Conservation (phyloP, 2,888 invertebrate species). For the Andrena dorsata region DNA sequence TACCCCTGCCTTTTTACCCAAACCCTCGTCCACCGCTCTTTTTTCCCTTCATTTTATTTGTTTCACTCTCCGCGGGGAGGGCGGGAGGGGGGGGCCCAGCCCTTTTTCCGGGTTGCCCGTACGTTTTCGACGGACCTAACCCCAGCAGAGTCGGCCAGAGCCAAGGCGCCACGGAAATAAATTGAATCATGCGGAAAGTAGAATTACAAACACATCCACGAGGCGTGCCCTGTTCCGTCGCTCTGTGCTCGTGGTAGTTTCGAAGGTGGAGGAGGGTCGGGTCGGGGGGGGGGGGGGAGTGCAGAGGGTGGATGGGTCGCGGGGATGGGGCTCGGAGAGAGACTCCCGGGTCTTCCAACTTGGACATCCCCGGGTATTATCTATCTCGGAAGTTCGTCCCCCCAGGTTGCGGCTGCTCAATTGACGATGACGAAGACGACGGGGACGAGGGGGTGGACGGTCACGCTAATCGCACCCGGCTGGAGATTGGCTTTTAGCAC, state of each 20-base stretch:
- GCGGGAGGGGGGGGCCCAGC: neutral
- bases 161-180: conserved; percentile 56
- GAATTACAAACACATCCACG: conserved; percentile 58
- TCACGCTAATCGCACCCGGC: conserved; percentile 80
- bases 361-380: conserved; percentile 77
- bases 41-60: conserved; percentile 14
- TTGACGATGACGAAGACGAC: conserved; percentile 63
- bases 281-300: neutral
- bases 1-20: conserved; percentile 21
- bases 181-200: conserved; percentile 61
- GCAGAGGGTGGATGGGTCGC: conserved; percentile 14
- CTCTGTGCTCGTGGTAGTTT: conserved; percentile 39
- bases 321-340: conserved; percentile 17
- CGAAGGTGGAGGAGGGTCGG: conserved; percentile 25
- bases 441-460: conserved; percentile 65
- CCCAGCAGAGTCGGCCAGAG: conserved; percentile 3
- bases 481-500: conserved; percentile 79
- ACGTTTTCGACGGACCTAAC: conserved; percentile 43
- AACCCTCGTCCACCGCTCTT: too few species aligned
- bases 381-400: conserved; percentile 78
- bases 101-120: conserved; percentile 22
- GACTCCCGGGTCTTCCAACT: conserved; percentile 69
- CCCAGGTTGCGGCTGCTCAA: conserved; percentile 56
- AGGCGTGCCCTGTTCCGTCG: neutral
- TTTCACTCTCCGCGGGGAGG: conserved; percentile 2